Conservation (phyloP, 2,113 vertebrate species). For the Paramisgurnus dabryanus region DNA sequence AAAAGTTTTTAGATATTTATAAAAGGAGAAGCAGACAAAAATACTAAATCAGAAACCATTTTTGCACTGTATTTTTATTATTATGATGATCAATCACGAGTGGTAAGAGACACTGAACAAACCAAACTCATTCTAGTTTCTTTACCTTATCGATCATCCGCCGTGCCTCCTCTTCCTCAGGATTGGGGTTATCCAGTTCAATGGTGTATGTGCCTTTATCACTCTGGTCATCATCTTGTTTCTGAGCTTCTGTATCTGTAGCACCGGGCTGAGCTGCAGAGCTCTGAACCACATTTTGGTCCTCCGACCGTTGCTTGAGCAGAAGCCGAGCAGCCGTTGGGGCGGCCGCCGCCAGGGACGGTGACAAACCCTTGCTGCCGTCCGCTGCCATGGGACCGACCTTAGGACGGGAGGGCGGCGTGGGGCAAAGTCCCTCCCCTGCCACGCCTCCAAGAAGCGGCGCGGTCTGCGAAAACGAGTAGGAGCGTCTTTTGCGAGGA, state of each 20-base stretch:
- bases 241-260: constrained; percentile 75
- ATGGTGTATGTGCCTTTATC: constrained; percentile 97
- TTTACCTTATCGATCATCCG: constrained; percentile 97
- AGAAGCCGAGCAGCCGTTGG: constrained; percentile 83
- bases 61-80: no score
- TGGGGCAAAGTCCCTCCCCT: constrained; percentile 80
- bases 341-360: constrained; percentile 77
- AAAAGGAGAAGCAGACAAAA: no score
- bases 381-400: constrained; percentile 65
- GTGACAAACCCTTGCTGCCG: constrained; percentile 75
- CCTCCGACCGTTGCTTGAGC: constrained; percentile 91
- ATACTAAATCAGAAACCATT: no score
- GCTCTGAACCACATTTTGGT: constrained; percentile 83
- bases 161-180: constrained; percentile 91
- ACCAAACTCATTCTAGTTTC: background rate
- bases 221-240: constrained; percentile 87
- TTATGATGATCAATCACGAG: no score
- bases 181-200: constrained; percentile 91
- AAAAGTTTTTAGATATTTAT: no score
- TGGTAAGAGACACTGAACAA: no score
- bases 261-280: constrained; percentile 77
- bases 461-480: constrained; percentile 90
- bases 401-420: constrained; percentile 81
- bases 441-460: constrained; percentile 69
- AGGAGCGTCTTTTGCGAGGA: constrained; percentile 88